phyloP scores from a whole-genome alignment of 2,888 invertebrate species.

The Diadegma fenestrale region DNA sequence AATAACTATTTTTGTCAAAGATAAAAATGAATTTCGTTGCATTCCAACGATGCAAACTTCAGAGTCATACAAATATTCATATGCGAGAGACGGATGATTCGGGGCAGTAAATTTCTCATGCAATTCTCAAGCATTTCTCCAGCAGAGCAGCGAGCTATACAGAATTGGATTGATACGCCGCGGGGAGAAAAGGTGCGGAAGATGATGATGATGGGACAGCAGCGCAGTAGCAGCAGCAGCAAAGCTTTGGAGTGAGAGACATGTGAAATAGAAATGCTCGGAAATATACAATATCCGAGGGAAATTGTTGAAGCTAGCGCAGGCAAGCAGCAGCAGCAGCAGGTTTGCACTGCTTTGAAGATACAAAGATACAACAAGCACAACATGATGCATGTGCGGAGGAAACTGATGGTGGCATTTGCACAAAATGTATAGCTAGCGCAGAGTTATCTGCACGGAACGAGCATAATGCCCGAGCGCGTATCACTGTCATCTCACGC shows the following conservation, averaged over 20 bases:
- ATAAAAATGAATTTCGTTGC: no score
- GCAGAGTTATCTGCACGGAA: slow-evolving; percentile 5
- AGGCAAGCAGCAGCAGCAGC: not conserved
- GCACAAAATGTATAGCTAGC: not conserved
- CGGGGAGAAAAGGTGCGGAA: not conserved
- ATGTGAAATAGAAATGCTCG: slow-evolving; percentile 15
- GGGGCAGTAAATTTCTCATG: slow-evolving; percentile 6
- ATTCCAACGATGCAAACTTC: no score
- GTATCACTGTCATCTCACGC: slow-evolving; percentile 60
- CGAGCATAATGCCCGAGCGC: slow-evolving; percentile 19
- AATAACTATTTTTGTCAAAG: no score
- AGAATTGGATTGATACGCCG: slow-evolving; percentile 18
- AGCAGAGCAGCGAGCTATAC: no score
- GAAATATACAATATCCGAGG: slow-evolving; percentile 36
- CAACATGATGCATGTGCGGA: not conserved
- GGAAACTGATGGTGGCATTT: slow-evolving; percentile 27
- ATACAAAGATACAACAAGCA: slow-evolving; percentile 1
- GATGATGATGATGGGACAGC: not conserved
- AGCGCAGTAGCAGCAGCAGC: no score
- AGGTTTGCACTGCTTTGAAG: not conserved
- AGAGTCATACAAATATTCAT: slow-evolving; percentile 56
- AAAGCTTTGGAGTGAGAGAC: not conserved
- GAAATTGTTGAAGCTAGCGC: not conserved
- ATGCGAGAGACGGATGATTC: slow-evolving; percentile 15
- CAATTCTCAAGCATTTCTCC: not conserved